Conservation (phyloP, 2,888 invertebrate species). For the Chesias legatella region DNA sequence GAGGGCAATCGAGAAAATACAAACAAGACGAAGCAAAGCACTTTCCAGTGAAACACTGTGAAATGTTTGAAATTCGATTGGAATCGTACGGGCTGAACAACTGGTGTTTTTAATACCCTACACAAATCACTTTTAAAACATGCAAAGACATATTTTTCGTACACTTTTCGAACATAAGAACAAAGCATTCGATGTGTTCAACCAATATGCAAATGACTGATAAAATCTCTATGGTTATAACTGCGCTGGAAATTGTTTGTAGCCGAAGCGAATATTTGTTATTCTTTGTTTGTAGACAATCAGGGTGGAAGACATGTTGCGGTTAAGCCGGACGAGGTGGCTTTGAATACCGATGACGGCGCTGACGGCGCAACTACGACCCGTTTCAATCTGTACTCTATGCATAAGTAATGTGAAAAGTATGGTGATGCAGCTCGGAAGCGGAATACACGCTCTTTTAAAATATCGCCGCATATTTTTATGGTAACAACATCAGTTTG, state of each 20-base stretch:
- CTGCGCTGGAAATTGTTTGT: conserved; percentile 28
- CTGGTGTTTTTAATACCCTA: too few species aligned
- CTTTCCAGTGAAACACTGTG: too few species aligned
- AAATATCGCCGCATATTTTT: conserved; percentile 73
- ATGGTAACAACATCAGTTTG: conserved; percentile 66
- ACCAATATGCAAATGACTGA: conserved; percentile 24
- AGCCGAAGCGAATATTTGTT: conserved; percentile 31
- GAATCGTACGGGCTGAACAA: too few species aligned
- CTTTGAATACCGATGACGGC: conserved; percentile 74
- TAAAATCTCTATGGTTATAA: conserved; percentile 29
- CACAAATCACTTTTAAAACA: too few species aligned
- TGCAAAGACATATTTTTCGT: too few species aligned
- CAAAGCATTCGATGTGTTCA: conserved; percentile 17
- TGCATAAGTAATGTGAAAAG: conserved; percentile 79
- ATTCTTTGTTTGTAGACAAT: conserved; percentile 68
- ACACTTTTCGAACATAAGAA: neutral
- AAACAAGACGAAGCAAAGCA: too few species aligned
- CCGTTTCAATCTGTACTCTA: conserved; percentile 78
- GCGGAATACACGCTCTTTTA: conserved; percentile 64
- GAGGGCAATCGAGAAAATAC: too few species aligned
- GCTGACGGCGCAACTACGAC: conserved; percentile 68
- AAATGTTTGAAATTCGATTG: too few species aligned
- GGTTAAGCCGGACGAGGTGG: conserved; percentile 60
- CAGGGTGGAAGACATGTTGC: conserved; percentile 59
- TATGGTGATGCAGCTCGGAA: conserved; percentile 67